Base-by-base conservation (phyloP, 2,888 invertebrate genomes). In the Drosophila testacea region DNA sequence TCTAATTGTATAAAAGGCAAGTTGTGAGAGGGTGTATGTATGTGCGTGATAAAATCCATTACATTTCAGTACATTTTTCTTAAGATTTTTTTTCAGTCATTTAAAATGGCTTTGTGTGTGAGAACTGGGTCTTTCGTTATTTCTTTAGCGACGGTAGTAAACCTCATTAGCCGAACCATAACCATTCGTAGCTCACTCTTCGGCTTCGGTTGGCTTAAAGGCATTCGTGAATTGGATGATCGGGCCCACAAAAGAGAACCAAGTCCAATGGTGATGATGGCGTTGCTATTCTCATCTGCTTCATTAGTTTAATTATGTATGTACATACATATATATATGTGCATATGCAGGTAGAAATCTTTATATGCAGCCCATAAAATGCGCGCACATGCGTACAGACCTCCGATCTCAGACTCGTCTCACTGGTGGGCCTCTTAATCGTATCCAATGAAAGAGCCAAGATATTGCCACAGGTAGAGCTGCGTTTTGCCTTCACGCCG, bases 21-120 rank as follows among this genome's bases (percentile, higher is more conserved):
- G 57, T 57, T 73, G 66, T 66, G 81, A 47, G 77, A 56, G 65
- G 73, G 77, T 78, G 71, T 68, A 22, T 51, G 47, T 72, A 61
- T 85, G 86, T 89, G 88, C 86, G 86, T 85, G 89, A 78, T 89
- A 74, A 86, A 89, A 86, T 89, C 83, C 83, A 86, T 85, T 89
- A 86, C 73, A 60, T 84, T 88, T 78, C 69, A 76, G 84, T 87
- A 70, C 80, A 77, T 80, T 55, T 73, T 78, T 80, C 77, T 61
- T 50, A 28, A 51, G 57, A 57, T 57, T 56, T 56, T 56, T 50
- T 32, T 66, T 56, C 47, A 44, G 63, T 52, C 54, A 60, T 57
- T 69, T 63, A 55, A 68, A 85, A 85, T 85, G 66, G 73, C 84
- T 86, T 66, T 66, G 79, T 76, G 89, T 89, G 85, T 85, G 85